Evolutionary conservation across 1,140 invertebrate genomes (phyloP), one percentile per base, ranked within the genome.

Genomic region (Heliconius himera): DNA sequence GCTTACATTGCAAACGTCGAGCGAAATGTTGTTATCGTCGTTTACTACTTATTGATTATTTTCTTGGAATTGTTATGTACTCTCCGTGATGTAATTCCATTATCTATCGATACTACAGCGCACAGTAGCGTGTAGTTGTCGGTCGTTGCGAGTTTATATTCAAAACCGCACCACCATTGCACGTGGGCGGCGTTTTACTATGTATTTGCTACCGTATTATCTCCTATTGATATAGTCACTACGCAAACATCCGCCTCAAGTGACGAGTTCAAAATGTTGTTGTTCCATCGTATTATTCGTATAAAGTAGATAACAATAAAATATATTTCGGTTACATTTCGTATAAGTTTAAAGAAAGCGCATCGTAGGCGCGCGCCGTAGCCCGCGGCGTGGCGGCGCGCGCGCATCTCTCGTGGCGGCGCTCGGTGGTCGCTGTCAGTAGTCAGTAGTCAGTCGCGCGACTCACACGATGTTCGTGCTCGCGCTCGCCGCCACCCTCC

Each of bases 391-490:
- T 70, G 81, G 74, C 71, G 76, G 66, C 66, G 78, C 60, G 70
- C 76, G 76, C 82, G 73, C 72, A 79, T 78, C 8, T 9, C 9
- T 6, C 91, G 51, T 11, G 79, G 26, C 22, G 26, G 60, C 91
- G 54, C 8, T 60, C 60, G 26, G 11, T 29, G n/a, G 54, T 22
- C 54, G 91, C 8, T 22, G 54, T 60, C 54, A 60, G 54, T 60
- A 66, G 26, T 66, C 60, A 94, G 90, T 93, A 88, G 88, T 56
- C 54, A 56, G 20, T 9, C 88, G 91, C 89, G 87, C 85, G 86
- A 88, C 87, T 86, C 89, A 86, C 90, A 92, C 90, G 90, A 93
- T 93, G 91, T 76, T 85, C 79, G 89, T 90, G 90, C 85, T 88
- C 84, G 89, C 87, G 89, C 88, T 85, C 85, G 91, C 87, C 79